Conservation (phyloP, 2,797 vertebrate genomes). For the Acanthurus leucopareius region DNA sequence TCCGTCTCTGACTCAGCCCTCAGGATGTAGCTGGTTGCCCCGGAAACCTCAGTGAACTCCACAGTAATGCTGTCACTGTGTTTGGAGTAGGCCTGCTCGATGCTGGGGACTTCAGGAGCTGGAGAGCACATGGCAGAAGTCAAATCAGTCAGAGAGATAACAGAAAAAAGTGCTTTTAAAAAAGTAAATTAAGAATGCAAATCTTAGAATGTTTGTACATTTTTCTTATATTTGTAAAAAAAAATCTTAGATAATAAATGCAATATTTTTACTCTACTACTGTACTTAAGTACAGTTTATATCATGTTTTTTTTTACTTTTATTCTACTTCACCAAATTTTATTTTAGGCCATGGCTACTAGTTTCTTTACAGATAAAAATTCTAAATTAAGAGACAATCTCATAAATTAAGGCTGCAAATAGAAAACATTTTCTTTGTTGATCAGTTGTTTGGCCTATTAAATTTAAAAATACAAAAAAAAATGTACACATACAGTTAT, state of each 20-base stretch:
- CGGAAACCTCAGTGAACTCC: constrained; percentile 88
- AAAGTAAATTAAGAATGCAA: background rate
- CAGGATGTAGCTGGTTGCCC: constrained; percentile 90
- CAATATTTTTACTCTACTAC: background rate
- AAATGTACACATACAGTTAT: background rate
- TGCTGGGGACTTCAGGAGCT: constrained; percentile 90
- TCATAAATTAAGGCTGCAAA: background rate
- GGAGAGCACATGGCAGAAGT: constrained; percentile 3
- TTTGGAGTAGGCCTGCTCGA: constrained; percentile 91
- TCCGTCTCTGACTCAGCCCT: constrained; percentile 76
- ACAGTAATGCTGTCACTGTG: constrained; percentile 92
- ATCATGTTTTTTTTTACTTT: too few relatives aligned
- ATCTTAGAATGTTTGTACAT: background rate
- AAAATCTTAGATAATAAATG: background rate
- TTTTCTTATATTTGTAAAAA: background rate
- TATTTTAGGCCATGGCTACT: background rate
- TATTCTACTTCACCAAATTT: too few relatives aligned
- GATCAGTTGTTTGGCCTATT: background rate
- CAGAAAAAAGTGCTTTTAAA: constrained; percentile 1
- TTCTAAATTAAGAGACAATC: background rate
- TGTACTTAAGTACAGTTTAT: background rate
- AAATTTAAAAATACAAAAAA: background rate
- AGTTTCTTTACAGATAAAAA: background rate
- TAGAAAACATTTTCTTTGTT: too few relatives aligned
- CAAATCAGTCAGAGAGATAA: constrained; percentile 17